Evolutionary conservation across 2,888 invertebrate genomes (phyloP), one percentile per base, ranked within the genome.

Genomic region (Liopterus haemorrhoidalis): DNA sequence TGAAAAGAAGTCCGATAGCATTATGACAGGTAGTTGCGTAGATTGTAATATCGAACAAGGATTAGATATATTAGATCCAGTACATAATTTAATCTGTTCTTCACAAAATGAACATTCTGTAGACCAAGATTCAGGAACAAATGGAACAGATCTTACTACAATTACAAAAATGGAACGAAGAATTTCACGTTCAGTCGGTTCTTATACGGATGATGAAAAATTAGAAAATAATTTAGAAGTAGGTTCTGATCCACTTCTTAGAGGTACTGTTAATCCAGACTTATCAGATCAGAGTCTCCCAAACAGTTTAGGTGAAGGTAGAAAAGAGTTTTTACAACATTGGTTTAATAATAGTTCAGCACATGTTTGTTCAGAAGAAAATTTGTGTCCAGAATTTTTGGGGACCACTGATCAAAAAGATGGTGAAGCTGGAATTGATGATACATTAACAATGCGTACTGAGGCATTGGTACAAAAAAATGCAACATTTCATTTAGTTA

Each of bases 401-500:
- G 58, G 56, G 16, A 48, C 51, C 2, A 53, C 56, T 5, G 49
- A 27, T 6, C 16, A 32, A 35, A 22, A 45, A 49, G 22, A 37
- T 38, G 42, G 52, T 52, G 15, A 47, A 49, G 42, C 48, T 40
- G 49, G 49, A 15, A 44, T 42, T 8, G 50, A 52, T 5, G 58
- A 54, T 51, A 62, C 63, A 15, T 47, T 67, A 27, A 67, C 62
- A 18, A 57, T 59, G 12, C 55, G 69, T 33, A 67, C 69, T n/a
- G 63, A 67, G 44, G 66, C 66, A 21, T 55, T 69, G 49, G 53
- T 64, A 35, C 39, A 45, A 31, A 20, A 32, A 31, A 61, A 57
- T 27, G 63, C 63, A 20, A 67, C 64, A 46, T 64, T 69, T 53
- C 67, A 69, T 60, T 60, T 68, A 53, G 64, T 69, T 11, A 67